Conservation (phyloP, 2,888 invertebrate genomes). For the Nomada fucata region DNA sequence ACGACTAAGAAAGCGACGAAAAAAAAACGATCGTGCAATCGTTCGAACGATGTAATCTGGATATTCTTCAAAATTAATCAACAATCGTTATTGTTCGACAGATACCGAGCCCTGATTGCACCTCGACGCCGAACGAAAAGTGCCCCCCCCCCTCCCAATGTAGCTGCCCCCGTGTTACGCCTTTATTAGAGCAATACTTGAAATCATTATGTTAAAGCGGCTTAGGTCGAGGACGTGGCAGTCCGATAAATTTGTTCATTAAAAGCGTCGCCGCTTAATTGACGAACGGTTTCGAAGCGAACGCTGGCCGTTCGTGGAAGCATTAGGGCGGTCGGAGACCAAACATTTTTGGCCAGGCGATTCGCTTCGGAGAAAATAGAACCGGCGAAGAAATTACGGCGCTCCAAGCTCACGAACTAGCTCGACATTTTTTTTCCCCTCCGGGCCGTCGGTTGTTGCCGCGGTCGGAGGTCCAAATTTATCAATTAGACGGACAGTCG, state of each 20-base stretch:
- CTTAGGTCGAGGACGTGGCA: constrained; percentile 10
- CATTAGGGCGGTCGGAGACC: background rate
- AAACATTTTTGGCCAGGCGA: background rate
- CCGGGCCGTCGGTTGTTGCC: background rate
- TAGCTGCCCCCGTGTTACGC: background rate
- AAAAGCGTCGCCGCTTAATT: constrained; percentile 21
- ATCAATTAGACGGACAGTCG: constrained; percentile 6
- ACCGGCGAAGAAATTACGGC: background rate
- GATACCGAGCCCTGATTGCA: background rate
- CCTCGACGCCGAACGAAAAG: background rate
- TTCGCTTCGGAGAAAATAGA: constrained; percentile 1
- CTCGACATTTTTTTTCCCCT: background rate
- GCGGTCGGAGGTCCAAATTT: background rate
- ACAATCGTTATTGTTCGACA: background rate
- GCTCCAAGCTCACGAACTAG: background rate
- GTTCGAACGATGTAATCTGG: background rate
- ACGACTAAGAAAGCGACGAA: background rate
- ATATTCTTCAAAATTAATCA: background rate
- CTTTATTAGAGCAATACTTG: background rate
- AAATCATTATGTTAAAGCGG: constrained; percentile 1
- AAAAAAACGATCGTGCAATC: background rate
- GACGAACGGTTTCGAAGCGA: constrained; percentile 17
- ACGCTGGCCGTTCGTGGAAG: background rate
- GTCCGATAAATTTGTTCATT: constrained; percentile 20
- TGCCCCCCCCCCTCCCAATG: background rate